Conservation (phyloP, 2,113 vertebrate genomes). For the Argyrosomus japonicus region DNA sequence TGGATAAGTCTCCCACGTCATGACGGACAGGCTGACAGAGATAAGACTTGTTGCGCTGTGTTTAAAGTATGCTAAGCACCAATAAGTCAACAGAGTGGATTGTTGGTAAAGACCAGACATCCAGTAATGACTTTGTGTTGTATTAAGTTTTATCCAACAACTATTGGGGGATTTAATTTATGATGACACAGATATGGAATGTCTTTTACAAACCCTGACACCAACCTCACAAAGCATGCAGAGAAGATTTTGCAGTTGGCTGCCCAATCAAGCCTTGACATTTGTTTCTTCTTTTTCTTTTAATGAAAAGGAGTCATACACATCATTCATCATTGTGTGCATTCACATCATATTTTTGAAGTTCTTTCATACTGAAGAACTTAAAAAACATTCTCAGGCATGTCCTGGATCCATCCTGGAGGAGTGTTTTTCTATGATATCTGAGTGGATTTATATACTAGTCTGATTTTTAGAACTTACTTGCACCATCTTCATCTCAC, state of each 20-base stretch:
- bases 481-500: background rate
- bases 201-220: background rate
- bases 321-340: too few relatives aligned
- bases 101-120: background rate
- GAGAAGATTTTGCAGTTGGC: background rate
- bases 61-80: background rate
- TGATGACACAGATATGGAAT: background rate
- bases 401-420: background rate
- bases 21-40: background rate
- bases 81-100: background rate
- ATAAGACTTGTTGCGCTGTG: background rate
- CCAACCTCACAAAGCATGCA: background rate
- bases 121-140: background rate
- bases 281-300: background rate
- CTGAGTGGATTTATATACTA: background rate
- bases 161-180: background rate
- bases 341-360: too few relatives aligned
- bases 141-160: background rate
- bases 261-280: background rate
- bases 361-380: background rate
- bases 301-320: background rate
- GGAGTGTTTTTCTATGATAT: background rate
- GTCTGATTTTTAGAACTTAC: too few relatives aligned
- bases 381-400: background rate
- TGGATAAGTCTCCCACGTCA: background rate